phyloP scores from a whole-genome alignment of 2,888 invertebrate genomes.

The Escarpia spicata region DNA sequence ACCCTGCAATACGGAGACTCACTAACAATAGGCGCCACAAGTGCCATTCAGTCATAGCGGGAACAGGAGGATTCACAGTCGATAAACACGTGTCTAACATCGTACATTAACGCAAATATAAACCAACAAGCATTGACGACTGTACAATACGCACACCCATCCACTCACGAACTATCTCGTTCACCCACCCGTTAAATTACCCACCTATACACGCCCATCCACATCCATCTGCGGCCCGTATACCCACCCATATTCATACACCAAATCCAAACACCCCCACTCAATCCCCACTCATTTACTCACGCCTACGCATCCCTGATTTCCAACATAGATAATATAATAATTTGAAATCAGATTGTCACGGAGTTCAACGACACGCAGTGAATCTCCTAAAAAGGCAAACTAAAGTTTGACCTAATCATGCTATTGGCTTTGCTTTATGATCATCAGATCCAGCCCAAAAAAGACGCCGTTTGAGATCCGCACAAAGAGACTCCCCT shows the following conservation, averaged over 20 bases:
- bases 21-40: neutral
- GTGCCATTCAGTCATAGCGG: neutral
- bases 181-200: neutral
- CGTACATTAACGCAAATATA: neutral
- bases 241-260: neutral
- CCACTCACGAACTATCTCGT: neutral
- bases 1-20: neutral
- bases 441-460: neutral
- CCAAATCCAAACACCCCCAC: neutral
- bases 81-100: neutral
- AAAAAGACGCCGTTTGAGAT: neutral
- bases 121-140: neutral
- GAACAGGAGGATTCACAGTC: neutral
- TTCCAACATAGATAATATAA: neutral
- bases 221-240: neutral
- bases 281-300: neutral
- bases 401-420: neutral
- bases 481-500: neutral
- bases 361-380: neutral
- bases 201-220: slow-evolving; percentile 8
- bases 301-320: neutral
- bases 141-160: neutral
- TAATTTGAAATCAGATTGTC: neutral
- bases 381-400: neutral
- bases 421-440: neutral